Evolutionary conservation across 2,113 vertebrate genomes (phyloP).

Genomic region (Clarias batrachus): DNA sequence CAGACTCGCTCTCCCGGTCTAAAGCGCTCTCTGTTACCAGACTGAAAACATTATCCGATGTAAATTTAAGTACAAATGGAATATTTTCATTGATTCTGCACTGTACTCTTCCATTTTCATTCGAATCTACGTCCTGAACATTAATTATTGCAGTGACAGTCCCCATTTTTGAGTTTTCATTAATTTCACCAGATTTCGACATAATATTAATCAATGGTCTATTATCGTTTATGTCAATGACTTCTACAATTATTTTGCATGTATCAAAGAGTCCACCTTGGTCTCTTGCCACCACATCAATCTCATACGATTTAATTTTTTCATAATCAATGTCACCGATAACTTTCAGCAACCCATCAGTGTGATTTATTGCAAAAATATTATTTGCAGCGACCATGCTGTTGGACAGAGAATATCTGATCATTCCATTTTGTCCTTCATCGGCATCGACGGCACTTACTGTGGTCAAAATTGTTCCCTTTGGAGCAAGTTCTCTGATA

Average conservation of each 20-base stretch:
- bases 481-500: constrained; percentile 63
- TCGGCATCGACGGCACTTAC: constrained; percentile 69
- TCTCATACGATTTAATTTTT: background rate
- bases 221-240: constrained; percentile 48
- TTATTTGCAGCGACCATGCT: background rate
- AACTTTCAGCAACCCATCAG: background rate
- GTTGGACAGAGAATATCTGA: background rate
- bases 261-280: constrained; percentile 31
- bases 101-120: constrained; percentile 50
- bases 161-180: background rate
- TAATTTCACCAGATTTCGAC: constrained; percentile 32
- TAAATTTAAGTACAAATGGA: constrained; percentile 5
- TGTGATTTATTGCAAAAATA: background rate
- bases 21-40: constrained; percentile 49
- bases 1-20: constrained; percentile 50
- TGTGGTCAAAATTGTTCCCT: constrained; percentile 55
- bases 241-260: background rate
- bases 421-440: constrained; percentile 65
- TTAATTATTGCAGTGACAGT: constrained; percentile 53
- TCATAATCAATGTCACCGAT: constrained; percentile 42
- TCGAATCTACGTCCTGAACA: constrained; percentile 56
- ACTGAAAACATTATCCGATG: constrained; percentile 53
- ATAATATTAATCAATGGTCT: constrained; percentile 57
- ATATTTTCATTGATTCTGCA: constrained; percentile 21
- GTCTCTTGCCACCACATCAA: background rate